Evolutionary conservation across 2,113 vertebrate genomes (phyloP).

Genomic region (Ploceus nigricollis): DNA sequence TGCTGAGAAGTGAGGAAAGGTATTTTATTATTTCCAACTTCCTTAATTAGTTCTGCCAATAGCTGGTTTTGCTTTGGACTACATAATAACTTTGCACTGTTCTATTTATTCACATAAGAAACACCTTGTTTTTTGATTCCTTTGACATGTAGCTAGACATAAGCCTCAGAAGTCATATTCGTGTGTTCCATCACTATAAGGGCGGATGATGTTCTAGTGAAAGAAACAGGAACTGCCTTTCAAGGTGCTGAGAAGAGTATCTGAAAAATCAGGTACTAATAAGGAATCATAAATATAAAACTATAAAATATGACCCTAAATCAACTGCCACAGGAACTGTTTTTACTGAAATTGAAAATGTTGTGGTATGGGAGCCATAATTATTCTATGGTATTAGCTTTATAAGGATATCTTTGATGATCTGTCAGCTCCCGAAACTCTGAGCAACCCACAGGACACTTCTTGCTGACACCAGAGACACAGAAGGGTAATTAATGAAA

Average conservation of each 20-base stretch:
- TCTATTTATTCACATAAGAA: background rate
- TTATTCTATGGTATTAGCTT: background rate
- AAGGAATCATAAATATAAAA: background rate
- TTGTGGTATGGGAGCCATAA: background rate
- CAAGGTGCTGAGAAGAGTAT: background rate
- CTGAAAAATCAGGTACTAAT: background rate
- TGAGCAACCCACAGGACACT: background rate
- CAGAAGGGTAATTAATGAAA: constrained; percentile 11
- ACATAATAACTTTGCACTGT: background rate
- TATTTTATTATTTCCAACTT: background rate
- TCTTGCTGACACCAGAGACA: background rate
- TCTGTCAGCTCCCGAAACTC: background rate
- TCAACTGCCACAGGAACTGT: background rate
- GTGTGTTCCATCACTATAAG: background rate
- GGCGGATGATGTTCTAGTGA: background rate
- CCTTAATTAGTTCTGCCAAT: background rate
- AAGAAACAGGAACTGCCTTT: background rate
- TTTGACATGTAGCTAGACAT: background rate
- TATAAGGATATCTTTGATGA: background rate
- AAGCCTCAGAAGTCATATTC: background rate
- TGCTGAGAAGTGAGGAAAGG: background rate
- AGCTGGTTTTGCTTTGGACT: background rate
- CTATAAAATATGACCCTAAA: background rate
- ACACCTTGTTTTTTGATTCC: background rate
- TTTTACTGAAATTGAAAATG: background rate